Base-by-base conservation (phyloP, 2,113 vertebrate genomes). In the Corvus hawaiiensis region DNA sequence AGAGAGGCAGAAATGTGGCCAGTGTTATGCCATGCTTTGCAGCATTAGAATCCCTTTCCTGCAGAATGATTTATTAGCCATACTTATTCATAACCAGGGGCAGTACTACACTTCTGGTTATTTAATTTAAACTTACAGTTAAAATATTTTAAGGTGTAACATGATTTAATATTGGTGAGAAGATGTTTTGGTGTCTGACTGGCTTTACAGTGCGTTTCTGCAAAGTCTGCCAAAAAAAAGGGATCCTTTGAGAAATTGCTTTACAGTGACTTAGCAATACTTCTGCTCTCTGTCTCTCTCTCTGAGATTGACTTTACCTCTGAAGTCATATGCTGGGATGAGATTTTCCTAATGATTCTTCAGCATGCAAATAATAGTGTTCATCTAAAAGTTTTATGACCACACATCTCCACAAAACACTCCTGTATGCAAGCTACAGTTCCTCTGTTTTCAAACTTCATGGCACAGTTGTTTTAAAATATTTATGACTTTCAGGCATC, bases 291-390 rank as follows among this genome's bases (percentile, higher is more conserved):
- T 96, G 10, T 49, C 35, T 51, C 56, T 62, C 14, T 73, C 51
- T 92, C 72, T 41, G 21, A 94, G 77, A 93, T 32, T 91, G 83
- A 48, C 74, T 92, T 89, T 77, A 83, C 84, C 69, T 81, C 63
- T 74, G 59, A 87, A 92, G 58, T 86, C 61, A 10, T 55, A 9
- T 41, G 41, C 44, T 94, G 69, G 66, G 48, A 64, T 80, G 52
- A 84, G 56, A 56, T 64, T 90, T 96, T 96, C 46, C 75, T 97
- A 95, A 97, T 94, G 93, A 93, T 66, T 96, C 73, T 63, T 88
- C 95, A 94, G 52, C 67, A 73, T 93, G 92, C 52, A 96, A 97
- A 96, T 97, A 84, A 91, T 76, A 96, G 96, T 83, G 87, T 97
- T 96, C 59, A 37, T 74, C 74, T 66, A 30, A 39, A 80, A 80